Conservation (phyloP, 2,888 invertebrate species). For the Bombylius discolor region DNA sequence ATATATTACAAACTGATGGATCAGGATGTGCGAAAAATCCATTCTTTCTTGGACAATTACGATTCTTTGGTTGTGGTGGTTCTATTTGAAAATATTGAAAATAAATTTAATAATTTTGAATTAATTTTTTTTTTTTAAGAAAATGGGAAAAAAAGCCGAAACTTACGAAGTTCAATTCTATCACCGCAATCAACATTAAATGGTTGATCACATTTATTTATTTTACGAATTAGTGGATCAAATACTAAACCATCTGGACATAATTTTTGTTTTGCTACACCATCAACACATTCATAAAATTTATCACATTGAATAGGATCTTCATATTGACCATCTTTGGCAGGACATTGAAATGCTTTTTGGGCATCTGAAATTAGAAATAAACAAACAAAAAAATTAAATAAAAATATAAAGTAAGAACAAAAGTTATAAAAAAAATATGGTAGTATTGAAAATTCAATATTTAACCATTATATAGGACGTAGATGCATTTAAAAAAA, state of each 20-base stretch:
- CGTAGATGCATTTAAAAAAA: no score
- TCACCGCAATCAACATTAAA: constrained; percentile 87
- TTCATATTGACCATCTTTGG: constrained; percentile 68
- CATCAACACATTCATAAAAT: constrained; percentile 67
- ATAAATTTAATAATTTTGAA: background rate
- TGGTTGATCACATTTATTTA: constrained; percentile 85
- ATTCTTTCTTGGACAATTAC: constrained; percentile 68
- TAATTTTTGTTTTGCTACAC: constrained; percentile 55
- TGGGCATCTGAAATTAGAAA: constrained; percentile 20
- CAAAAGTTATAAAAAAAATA: background rate
- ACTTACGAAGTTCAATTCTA: constrained; percentile 78
- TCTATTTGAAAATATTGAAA: constrained; percentile 40
- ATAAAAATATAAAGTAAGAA: background rate
- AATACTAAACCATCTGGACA: constrained; percentile 85
- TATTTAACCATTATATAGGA: background rate
- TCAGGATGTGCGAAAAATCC: constrained; percentile 88
- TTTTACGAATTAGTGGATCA: constrained; percentile 69
- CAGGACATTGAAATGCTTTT: constrained; percentile 58
- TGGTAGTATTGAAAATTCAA: background rate
- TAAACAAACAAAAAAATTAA: background rate
- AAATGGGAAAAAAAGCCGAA: background rate
- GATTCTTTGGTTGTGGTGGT: constrained; percentile 52
- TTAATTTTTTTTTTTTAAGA: no score
- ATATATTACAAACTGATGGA: constrained; percentile 64
- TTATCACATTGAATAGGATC: constrained; percentile 76